phyloP scores from a whole-genome alignment of 2,113 vertebrate species.

The Limanda limanda region DNA sequence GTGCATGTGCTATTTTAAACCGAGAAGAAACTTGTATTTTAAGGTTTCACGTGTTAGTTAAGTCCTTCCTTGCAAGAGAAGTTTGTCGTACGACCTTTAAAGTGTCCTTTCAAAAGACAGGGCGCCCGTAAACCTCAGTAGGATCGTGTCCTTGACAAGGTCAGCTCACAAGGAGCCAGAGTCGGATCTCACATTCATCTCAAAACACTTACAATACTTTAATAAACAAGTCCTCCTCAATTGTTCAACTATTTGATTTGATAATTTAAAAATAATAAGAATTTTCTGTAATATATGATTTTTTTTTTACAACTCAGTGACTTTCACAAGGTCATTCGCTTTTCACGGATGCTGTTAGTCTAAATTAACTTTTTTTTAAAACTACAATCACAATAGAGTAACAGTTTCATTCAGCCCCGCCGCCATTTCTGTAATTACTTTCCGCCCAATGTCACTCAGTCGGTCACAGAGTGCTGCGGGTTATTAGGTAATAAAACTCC shows the following conservation, averaged over 20 bases:
- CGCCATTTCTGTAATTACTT: neutral
- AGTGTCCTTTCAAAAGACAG: neutral
- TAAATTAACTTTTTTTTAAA: neutral
- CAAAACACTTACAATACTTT: neutral
- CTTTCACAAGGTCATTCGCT: conserved; percentile 46
- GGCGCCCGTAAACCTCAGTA: neutral
- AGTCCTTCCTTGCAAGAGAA: neutral
- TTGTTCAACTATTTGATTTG: neutral
- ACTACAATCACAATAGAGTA: neutral
- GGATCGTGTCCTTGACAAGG: conserved; percentile 65
- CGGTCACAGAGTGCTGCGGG: conserved; percentile 20
- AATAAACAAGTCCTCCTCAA: neutral
- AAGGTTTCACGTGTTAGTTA: neutral
- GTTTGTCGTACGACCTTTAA: neutral
- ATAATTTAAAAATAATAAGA: neutral
- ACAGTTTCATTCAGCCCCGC: neutral
- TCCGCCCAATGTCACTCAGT: conserved; percentile 24
- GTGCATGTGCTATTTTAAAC: neutral
- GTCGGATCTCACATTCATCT: conserved; percentile 5
- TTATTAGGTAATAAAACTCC: conserved; percentile 53
- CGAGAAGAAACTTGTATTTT: neutral
- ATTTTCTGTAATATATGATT: neutral
- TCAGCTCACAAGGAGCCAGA: conserved; percentile 25
- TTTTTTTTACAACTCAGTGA: neutral
- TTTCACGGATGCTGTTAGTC: neutral